Percentiles rank a stretch among this genome's conserved stretches.
These are phyloP conservation scores for Cactoblastis cactorum DNA, from an alignment of 2,888 invertebrate species.

Conservation along the genomic window DNA sequence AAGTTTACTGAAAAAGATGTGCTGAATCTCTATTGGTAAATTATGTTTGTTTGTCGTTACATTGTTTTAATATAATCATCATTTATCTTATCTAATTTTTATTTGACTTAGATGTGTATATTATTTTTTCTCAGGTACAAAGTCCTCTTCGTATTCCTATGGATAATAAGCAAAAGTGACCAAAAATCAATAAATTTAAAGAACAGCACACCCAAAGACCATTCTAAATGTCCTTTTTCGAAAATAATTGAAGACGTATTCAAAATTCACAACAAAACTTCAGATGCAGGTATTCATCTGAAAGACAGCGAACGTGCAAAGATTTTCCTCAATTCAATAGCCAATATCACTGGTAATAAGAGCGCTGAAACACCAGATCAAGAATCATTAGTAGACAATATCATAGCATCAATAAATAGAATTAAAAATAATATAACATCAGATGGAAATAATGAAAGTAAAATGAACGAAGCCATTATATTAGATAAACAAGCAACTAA, in stretches of 20 bases:
- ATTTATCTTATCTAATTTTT: too few species aligned
- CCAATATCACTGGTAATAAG: slow-evolving; percentile 56
- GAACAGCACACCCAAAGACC: slow-evolving; percentile 25
- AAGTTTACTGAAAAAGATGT: too few species aligned
- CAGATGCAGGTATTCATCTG: slow-evolving; percentile 29
- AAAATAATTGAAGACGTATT: slow-evolving; percentile 70
- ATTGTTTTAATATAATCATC: too few species aligned
- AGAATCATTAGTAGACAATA: slow-evolving; percentile 61
- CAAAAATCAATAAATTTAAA: slow-evolving; percentile 21
- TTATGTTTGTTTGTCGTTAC: too few species aligned
- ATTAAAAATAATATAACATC: slow-evolving; percentile 61
- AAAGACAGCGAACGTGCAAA: slow-evolving; percentile 74
- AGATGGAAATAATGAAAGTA: slow-evolving; percentile 36
- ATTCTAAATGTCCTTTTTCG: slow-evolving; percentile 57
- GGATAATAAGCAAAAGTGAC: slow-evolving; percentile 22
- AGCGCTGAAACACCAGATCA: slow-evolving; percentile 44
- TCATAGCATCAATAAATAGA: slow-evolving; percentile 66
- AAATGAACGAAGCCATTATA: slow-evolving; percentile 64
- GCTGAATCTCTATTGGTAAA: too few species aligned
- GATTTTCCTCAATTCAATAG: slow-evolving; percentile 77
- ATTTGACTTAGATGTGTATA: neutral
- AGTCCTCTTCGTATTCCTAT: slow-evolving; percentile 38
- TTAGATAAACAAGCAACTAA: slow-evolving; percentile 36
- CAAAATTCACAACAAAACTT: slow-evolving; percentile 52
- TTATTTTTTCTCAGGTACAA: slow-evolving; percentile 47